Evolutionary conservation across 2,888 invertebrate species (phyloP), one percentile per base, ranked within the genome.

Genomic region (Meiosimyza decipiens): DNA sequence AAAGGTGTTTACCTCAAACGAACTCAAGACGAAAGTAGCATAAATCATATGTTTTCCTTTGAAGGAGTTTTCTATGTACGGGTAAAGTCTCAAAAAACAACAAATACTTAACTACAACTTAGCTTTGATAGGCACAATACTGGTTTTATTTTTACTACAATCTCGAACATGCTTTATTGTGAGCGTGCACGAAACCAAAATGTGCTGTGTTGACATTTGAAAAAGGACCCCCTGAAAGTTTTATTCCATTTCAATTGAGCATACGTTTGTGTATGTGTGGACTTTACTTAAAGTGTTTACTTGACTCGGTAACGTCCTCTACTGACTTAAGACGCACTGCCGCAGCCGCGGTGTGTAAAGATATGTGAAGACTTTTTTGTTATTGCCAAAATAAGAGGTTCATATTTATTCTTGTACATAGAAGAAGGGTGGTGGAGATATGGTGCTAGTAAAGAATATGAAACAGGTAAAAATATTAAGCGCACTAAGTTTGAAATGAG

Each of bases 291-390:
- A 51, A 72, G 69, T 80, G 74, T 73, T 65, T 76, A 73, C 79
- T 82, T 81, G 81, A 81, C 81, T 81, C 76, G 82, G 81, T 81
- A 77, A 74, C 81, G 72, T 80, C 82, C 81, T 82, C 79, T 81
- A 79, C 78, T 59, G 66, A 62, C 40, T 40, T 57, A 51, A 22
- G 55, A 74, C 74, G 66, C 75, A 57, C 28, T 74, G 71, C 55
- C 71, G 57, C 33, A 78, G 78, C 78, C 49, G 6, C 49, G 22
- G 64, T 28, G 51, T 64, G 67, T 57, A 52, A 33, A 65, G 18
- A 4, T 13, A 51, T 18, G 28, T 18, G n/a, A 65, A 33, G 13
- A 3, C 33, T 4, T 57, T 12, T 57, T 12, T 57, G n/a, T 51
- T 63, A 11, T 28, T 47, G 50, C 18, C 16, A 49, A 63, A 16